Percentiles rank a stretch among this genome's conserved stretches.
Evolutionary conservation across 1,140 invertebrate species (phyloP).

Genomic region (Harpegnathos saltator): DNA sequence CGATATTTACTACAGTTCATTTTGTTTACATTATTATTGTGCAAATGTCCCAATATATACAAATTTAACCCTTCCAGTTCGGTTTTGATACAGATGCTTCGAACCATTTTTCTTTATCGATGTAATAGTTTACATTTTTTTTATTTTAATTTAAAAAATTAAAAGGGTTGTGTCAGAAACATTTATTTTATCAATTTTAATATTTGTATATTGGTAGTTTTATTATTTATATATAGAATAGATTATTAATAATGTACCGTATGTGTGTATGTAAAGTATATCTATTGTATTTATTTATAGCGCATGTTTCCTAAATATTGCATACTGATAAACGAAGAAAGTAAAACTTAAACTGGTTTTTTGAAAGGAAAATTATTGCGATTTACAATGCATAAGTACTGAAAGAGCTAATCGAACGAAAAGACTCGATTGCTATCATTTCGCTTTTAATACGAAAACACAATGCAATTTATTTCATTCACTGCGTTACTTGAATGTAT

Average conservation of each 20-base stretch:
- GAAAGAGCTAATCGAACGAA: slow-evolving; percentile 22
- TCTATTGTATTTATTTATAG: slow-evolving; percentile 11
- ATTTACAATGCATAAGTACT: slow-evolving; percentile 9
- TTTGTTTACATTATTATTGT: slow-evolving; percentile 9
- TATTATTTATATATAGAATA: slow-evolving; percentile 22
- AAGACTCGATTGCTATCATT: slow-evolving; percentile 10
- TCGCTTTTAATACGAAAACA: slow-evolving; percentile 5
- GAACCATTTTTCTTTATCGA: slow-evolving; percentile 5
- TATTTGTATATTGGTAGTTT: background rate
- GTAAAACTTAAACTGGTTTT: background rate
- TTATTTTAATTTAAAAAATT: slow-evolving; percentile 29
- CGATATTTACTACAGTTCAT: no score
- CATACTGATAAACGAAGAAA: slow-evolving; percentile 11
- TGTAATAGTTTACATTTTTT: background rate
- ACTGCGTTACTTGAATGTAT: background rate
- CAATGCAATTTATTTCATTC: slow-evolving; percentile 15
- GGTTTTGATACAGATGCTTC: background rate
- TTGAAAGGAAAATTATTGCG: background rate
- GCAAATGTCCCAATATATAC: slow-evolving; percentile 2
- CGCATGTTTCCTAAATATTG: background rate
- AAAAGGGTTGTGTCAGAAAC: background rate
- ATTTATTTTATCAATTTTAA: slow-evolving; percentile 12
- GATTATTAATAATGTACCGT: slow-evolving; percentile 1
- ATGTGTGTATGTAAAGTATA: background rate
- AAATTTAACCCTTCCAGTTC: slow-evolving; percentile 41